Evolutionary conservation across 2,888 invertebrate species (phyloP).

Genomic region (Aphodius sticticus): DNA sequence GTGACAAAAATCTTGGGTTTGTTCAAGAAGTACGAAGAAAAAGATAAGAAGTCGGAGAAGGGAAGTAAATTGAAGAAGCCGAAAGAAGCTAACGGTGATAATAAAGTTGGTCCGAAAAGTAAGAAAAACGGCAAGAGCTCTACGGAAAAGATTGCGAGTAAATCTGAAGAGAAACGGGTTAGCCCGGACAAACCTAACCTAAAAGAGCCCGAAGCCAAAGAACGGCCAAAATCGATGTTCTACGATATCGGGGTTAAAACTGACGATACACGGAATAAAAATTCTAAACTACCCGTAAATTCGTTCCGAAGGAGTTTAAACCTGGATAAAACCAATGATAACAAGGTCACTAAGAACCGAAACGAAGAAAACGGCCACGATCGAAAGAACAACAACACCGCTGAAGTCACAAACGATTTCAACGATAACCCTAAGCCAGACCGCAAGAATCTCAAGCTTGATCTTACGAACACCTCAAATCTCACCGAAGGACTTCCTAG

Average conservation of each 20-base stretch:
- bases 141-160: slow-evolving; percentile 26
- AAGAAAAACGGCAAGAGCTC: slow-evolving; percentile 40
- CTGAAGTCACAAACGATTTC: slow-evolving; percentile 27
- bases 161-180: slow-evolving; percentile 43
- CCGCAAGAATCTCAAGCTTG: slow-evolving; percentile 67
- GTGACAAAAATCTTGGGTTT: slow-evolving; percentile 80
- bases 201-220: slow-evolving; percentile 56
- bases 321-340: slow-evolving; percentile 47
- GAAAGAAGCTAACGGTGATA: slow-evolving; percentile 31
- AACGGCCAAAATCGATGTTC: slow-evolving; percentile 64
- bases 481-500: slow-evolving; percentile 37
- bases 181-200: slow-evolving; percentile 43
- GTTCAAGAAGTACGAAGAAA: slow-evolving; percentile 74
- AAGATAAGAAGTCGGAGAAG: slow-evolving; percentile 47
- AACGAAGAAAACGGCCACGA: slow-evolving; percentile 34
- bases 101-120: slow-evolving; percentile 23
- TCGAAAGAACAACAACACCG: slow-evolving; percentile 28
- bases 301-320: slow-evolving; percentile 56
- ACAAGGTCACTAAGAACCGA: slow-evolving; percentile 17
- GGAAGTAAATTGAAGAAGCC: slow-evolving; percentile 51
- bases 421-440: slow-evolving; percentile 47
- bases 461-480: slow-evolving; percentile 62
- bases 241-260: slow-evolving; percentile 61
- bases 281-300: slow-evolving; percentile 56
- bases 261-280: slow-evolving; percentile 47